Conservation (phyloP, 2,797 vertebrate genomes). For the Artibeus jamaicensis region DNA sequence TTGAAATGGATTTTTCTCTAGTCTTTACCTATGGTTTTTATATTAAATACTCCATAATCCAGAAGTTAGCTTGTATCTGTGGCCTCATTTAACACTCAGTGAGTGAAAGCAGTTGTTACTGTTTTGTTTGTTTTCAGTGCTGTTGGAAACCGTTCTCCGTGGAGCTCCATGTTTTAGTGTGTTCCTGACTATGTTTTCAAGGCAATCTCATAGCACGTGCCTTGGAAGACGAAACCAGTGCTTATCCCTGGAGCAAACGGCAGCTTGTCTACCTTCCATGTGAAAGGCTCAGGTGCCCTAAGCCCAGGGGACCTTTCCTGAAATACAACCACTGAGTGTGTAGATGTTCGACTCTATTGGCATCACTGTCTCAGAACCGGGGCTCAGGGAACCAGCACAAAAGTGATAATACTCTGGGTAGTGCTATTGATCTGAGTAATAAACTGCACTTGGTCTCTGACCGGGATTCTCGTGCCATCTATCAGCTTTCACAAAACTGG, state of each 20-base stretch:
- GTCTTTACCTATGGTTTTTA: not conserved
- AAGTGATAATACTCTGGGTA: not conserved
- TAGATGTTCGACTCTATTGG: not conserved
- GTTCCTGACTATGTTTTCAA: not conserved
- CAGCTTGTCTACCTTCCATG: not conserved
- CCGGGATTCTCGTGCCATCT: not conserved
- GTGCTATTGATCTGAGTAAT: not conserved
- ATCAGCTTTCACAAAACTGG: not conserved
- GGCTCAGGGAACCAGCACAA: not conserved
- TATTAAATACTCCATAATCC: not conserved
- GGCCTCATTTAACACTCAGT: not conserved
- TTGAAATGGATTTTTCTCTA: slow-evolving; percentile 24
- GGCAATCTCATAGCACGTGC: not conserved
- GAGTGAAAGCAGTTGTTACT: not conserved
- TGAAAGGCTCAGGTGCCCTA: not conserved
- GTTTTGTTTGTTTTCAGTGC: not conserved
- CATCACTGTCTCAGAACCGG: not conserved
- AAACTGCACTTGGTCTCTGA: not conserved
- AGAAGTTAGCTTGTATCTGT: not conserved
- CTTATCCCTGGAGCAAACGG: not conserved
- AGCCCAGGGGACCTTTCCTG: not conserved
- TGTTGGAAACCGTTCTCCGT: not conserved
- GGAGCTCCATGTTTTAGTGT: not conserved
- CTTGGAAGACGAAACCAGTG: not conserved
- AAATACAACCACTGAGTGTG: not conserved